A percentile compares a stretch with the other conserved stretches of the same genome.
These are phyloP conservation scores for Nyctibius grandis DNA, from an alignment of 2,797 vertebrate species.

Conservation along the genomic window DNA sequence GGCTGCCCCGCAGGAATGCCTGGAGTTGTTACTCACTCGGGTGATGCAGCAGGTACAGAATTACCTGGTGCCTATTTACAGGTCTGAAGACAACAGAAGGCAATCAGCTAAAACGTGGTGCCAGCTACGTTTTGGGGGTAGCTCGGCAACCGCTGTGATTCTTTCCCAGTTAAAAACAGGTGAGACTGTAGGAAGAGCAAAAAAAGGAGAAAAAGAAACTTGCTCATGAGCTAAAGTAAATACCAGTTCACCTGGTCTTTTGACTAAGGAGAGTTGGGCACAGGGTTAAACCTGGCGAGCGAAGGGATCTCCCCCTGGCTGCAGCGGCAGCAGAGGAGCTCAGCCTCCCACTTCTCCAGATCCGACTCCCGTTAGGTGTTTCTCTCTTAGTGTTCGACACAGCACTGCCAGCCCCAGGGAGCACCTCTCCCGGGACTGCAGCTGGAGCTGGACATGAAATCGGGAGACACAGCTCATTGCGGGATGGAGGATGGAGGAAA, in stretches of 20 bases:
- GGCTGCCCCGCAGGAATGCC: background rate
- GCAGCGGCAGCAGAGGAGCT: background rate
- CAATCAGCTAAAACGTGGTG: background rate
- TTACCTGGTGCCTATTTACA: background rate
- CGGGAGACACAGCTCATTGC: accelerated
- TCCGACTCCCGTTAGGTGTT: accelerated
- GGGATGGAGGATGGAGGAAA: background rate
- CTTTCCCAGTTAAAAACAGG: background rate
- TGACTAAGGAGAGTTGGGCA: background rate
- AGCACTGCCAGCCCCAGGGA: background rate
- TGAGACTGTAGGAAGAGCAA: background rate
- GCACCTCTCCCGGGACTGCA: background rate
- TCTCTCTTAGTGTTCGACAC: background rate
- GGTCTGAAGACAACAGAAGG: background rate
- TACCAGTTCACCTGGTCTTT: background rate
- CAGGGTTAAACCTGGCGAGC: background rate
- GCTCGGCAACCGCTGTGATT: background rate
- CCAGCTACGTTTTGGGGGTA: background rate
- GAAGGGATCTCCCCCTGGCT: accelerated
- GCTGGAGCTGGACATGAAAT: accelerated
- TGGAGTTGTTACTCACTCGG: background rate
- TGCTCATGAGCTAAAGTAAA: background rate
- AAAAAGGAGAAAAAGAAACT: background rate
- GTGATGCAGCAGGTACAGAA: background rate
- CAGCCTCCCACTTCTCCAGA: background rate